Conservation (phyloP, 2,888 invertebrate genomes). For the Allophyes oxyacanthae region DNA sequence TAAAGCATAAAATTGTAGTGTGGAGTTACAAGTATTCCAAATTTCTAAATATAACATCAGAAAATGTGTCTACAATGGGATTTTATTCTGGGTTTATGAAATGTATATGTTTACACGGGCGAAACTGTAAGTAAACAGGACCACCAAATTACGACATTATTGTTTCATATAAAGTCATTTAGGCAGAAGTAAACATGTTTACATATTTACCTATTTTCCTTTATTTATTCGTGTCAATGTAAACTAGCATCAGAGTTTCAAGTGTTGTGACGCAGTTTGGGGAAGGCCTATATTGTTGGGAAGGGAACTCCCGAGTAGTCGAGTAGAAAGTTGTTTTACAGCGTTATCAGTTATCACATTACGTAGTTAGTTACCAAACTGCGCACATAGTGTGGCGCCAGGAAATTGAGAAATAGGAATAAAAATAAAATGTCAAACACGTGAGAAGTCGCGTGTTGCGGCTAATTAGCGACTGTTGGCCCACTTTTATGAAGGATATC, state of each 20-base stretch:
- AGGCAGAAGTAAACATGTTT: slow-evolving; percentile 23
- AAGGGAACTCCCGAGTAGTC: no score
- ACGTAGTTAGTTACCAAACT: slow-evolving; percentile 42
- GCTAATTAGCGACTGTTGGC: slow-evolving; percentile 30
- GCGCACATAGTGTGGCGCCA: slow-evolving; percentile 40
- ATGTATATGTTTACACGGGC: slow-evolving; percentile 27
- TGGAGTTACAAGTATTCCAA: slow-evolving; percentile 29
- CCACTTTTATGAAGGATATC: slow-evolving; percentile 34
- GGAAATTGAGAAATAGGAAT: slow-evolving; percentile 34
- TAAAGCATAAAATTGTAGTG: slow-evolving; percentile 37
- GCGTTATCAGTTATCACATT: slow-evolving; percentile 30
- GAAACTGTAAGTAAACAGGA: slow-evolving; percentile 41
- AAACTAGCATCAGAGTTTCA: neutral
- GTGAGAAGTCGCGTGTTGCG: slow-evolving; percentile 31
- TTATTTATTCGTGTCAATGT: slow-evolving; percentile 1
- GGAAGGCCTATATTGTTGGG: neutral
- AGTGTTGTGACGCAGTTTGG: slow-evolving; percentile 5
- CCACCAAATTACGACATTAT: slow-evolving; percentile 15
- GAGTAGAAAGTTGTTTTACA: no score
- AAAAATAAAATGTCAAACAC: slow-evolving; percentile 43
- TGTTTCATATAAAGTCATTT: slow-evolving; percentile 25
- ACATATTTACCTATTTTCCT: slow-evolving; percentile 1
- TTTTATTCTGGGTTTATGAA: slow-evolving; percentile 43
- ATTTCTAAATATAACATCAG: slow-evolving; percentile 49
- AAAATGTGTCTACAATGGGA: slow-evolving; percentile 47